These are phyloP conservation scores for Apodemus speciosus DNA, from an alignment of 2,113 vertebrate species.

Conservation along the genomic window DNA sequence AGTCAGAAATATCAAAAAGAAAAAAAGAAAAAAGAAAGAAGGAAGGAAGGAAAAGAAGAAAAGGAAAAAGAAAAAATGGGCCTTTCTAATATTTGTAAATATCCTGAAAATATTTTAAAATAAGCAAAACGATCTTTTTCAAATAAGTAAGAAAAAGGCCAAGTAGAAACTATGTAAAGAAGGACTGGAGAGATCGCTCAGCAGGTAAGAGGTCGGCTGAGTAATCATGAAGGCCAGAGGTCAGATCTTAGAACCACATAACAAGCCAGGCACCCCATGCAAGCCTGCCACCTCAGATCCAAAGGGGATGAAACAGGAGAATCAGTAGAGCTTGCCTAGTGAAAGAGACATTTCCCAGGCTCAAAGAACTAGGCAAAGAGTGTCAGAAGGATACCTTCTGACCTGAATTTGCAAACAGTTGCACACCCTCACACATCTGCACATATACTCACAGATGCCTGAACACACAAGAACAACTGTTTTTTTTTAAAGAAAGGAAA, in stretches of 20 bases:
- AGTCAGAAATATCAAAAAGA: constrained; percentile 24
- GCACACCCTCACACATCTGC: not conserved
- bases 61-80: not conserved
- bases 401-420: not conserved
- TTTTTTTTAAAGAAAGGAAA: not conserved
- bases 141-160: not conserved
- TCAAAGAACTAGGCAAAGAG: not conserved
- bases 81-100: constrained; percentile 40
- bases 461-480: not conserved
- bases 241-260: not conserved
- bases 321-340: not conserved
- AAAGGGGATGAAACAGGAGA: not conserved
- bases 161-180: constrained; percentile 23
- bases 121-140: not conserved
- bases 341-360: not conserved
- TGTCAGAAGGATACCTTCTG: not conserved
- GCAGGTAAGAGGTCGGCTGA: not conserved
- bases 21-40: no score
- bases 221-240: not conserved
- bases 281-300: not conserved
- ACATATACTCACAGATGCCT: not conserved
- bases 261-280: not conserved
- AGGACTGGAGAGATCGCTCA: not conserved
- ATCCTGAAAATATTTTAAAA: constrained; percentile 40
- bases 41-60: not conserved